Base-by-base conservation (phyloP, 2,113 vertebrate species). In the Actenoides hombroni region DNA sequence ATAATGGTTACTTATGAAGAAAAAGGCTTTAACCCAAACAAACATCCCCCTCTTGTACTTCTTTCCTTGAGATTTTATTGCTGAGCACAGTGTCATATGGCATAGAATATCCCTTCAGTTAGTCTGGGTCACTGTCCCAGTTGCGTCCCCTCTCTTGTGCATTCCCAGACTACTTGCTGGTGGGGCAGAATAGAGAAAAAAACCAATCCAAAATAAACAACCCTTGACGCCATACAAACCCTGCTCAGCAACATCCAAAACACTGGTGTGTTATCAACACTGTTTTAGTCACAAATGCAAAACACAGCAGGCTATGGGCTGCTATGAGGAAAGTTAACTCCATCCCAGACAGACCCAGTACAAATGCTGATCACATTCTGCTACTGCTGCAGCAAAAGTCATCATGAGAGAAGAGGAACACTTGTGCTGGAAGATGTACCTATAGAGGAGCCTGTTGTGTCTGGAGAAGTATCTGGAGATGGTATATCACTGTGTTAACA, bases 201-300 rank as follows among this genome's bases (percentile, higher is more conserved):
- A 13, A 60, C 9, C 18, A 61, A 35, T 1, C 3, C 5, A 1
- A 64, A 37, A 1, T 1, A 6, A 1, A 2, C 35, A 3, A 35
- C 16, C 26, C 20, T 46, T 39, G 11, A 13, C 0, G 1, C 20
- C 56, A 9, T 37, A 40, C 28, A 77, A 76, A 78, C 59, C 31
- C 13, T 56, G 29, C 67, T 56, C 29, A 84, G 33, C 64, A 77
- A 70, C 49, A 61, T 48, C 25, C 16, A 15, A 67, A 84, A 40
- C 33, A 40, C 24, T 28, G 42, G 4, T 37, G 25, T 63, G 42
- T 73, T 77, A 54, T 69, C n/a, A 87, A 68, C 15, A 21, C 57
- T 16, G 28, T 37, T 76, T 61, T 79, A 83, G 29, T 79, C 46
- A 29, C 61, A 83, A 86, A 89, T 44, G 70, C n/a, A 56, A 93